Conservation (phyloP, 2,888 invertebrate genomes). For the Apotomis capreana region DNA sequence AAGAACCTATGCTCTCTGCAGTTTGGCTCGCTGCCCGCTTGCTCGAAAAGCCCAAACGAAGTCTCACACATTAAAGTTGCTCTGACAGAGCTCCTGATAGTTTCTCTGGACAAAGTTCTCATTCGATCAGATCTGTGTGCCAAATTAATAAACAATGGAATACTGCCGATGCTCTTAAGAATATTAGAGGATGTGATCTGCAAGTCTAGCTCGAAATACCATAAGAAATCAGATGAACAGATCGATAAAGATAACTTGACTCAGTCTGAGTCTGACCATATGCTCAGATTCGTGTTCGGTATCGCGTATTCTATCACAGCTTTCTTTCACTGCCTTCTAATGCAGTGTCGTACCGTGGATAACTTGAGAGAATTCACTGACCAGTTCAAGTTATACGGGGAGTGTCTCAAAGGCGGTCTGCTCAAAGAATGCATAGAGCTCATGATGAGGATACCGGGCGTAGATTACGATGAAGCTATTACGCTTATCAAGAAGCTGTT, state of each 20-base stretch:
- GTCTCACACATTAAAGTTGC: constrained; percentile 80
- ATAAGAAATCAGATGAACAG: constrained; percentile 52
- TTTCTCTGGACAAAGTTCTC: constrained; percentile 82
- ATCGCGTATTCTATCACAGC: constrained; percentile 83
- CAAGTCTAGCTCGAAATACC: constrained; percentile 63
- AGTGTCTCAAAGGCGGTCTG: constrained; percentile 83
- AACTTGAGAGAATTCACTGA: constrained; percentile 83
- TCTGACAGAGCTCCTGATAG: constrained; percentile 82
- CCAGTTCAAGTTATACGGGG: constrained; percentile 83
- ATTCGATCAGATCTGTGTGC: constrained; percentile 80
- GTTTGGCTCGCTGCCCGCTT: constrained; percentile 77
- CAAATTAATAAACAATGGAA: constrained; percentile 83
- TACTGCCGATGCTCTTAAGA: constrained; percentile 84
- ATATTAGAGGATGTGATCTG: constrained; percentile 82
- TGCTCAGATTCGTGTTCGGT: constrained; percentile 85
- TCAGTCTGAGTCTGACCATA: constrained; percentile 75
- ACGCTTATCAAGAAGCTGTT: constrained; percentile 80
- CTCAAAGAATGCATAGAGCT: constrained; percentile 81
- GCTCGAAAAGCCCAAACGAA: constrained; percentile 63
- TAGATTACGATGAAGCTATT: constrained; percentile 65
- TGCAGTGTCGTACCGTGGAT: constrained; percentile 80
- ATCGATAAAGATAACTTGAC: constrained; percentile 54
- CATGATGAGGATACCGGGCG: constrained; percentile 78
- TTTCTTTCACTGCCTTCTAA: constrained; percentile 83
- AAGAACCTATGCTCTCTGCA: constrained; percentile 85